Base-by-base conservation (phyloP, 2,113 vertebrate genomes). In the Apodemus speciosus region DNA sequence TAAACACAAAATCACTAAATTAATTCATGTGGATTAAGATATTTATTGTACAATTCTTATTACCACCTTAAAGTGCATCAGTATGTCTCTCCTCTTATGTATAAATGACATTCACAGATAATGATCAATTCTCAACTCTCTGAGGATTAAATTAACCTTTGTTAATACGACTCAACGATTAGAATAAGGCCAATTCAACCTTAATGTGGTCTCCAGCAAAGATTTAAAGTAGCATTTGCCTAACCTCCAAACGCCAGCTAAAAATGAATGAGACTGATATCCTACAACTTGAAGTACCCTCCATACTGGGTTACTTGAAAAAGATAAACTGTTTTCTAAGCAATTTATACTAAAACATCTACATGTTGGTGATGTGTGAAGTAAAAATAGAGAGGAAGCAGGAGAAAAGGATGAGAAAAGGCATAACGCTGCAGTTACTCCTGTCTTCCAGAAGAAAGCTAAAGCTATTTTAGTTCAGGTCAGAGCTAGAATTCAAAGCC, bases 401-500 rank as follows among this genome's bases (percentile, higher is more conserved):
- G 35, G 21, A 80, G 53, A 38, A 58, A 80, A 14, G 20, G 6
- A 51, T 56, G 10, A 38, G 77, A 25, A 80, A 58, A 40, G 56
- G 10, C 53, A 58, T 0, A 38, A 11, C 6, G 30, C 15, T 35
- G 5, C 71, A 73, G 18, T 21, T 1, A 38, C 66, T 30, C 32
- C 56, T 58, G 16, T 60, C 68, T 72, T 64, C 71, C n/a, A 90
- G 64, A 95, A 32, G 64, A 92, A 85, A 16, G 16, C 86, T 64
- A 58, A 86, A 89, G 53, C 76, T 79, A 85, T 90, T 80, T 95
- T 72, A 95, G 53, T 18, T 69, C 89, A 89, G 49, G 16, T 6
- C 90, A 87, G 84, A 95, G 40, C 30, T 77, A 85, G 25, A 95
- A 73, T 88, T 71, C 77, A 69, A 94, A 71, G 14, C 92, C 85